These are phyloP conservation scores for Agrypnia vestita DNA, from an alignment of 1,140 invertebrate genomes.

Conservation along the genomic window DNA sequence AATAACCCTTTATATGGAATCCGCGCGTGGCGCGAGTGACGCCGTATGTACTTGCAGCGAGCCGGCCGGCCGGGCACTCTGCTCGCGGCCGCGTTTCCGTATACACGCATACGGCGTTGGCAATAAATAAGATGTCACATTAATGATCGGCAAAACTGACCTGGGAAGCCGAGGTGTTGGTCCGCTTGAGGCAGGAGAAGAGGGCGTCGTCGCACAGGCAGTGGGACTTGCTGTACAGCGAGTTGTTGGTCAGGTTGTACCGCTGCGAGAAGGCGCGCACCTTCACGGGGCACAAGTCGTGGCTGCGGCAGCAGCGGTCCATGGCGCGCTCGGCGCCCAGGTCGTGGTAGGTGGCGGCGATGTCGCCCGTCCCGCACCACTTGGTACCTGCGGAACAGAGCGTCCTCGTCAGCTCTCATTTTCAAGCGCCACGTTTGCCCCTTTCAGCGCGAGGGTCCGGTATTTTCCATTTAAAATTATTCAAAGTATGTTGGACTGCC, in stretches of 20 bases:
- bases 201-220: constrained; percentile 89
- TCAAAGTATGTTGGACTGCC: too few species aligned
- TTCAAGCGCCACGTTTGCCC: too few species aligned
- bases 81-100: too few species aligned
- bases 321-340: constrained; percentile 81
- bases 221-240: constrained; percentile 90
- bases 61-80: too few species aligned
- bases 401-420: too few species aligned
- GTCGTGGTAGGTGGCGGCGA: constrained; percentile 87
- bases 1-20: too few species aligned
- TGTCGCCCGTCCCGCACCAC: constrained; percentile 91
- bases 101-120: too few species aligned
- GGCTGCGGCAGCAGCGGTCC: constrained; percentile 88
- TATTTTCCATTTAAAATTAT: too few species aligned
- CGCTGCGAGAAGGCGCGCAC: constrained; percentile 81
- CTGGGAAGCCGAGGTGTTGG: constrained; percentile 79
- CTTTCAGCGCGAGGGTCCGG: too few species aligned
- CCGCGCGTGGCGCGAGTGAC: too few species aligned
- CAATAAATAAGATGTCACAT: too few species aligned
- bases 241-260: constrained; percentile 89
- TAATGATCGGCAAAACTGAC: background rate
- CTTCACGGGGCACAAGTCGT: constrained; percentile 85
- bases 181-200: constrained; percentile 85
- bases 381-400: constrained; percentile 81
- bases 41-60: too few species aligned